These are phyloP conservation scores for Tetheella fluctuosa DNA, from an alignment of 2,888 invertebrate genomes.

Conservation along the genomic window DNA sequence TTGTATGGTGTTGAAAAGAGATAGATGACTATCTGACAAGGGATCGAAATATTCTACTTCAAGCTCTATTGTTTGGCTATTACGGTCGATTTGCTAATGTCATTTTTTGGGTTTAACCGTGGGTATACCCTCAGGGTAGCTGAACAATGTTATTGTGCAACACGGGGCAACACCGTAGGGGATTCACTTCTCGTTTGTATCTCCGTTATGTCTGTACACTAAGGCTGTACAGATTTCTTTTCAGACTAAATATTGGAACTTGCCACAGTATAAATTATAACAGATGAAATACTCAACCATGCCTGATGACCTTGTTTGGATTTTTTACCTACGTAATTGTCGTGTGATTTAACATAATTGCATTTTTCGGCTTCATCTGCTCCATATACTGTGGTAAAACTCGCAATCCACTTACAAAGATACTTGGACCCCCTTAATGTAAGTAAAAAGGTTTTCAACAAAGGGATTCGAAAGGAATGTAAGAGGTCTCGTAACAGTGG, in stretches of 20 bases:
- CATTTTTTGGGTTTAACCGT: conserved; percentile 40
- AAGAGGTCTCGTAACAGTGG: conserved; percentile 37
- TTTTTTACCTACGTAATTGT: too few relatives aligned
- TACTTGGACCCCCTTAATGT: background rate
- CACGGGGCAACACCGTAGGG: conserved; percentile 62
- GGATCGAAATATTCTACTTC: conserved; percentile 18
- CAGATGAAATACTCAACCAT: background rate
- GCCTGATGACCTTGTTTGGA: too few relatives aligned
- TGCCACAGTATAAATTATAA: background rate
- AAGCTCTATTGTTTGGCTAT: conserved; percentile 18
- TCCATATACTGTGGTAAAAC: too few relatives aligned
- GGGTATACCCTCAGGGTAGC: conserved; percentile 51
- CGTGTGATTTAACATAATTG: too few relatives aligned
- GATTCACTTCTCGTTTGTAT: conserved; percentile 55
- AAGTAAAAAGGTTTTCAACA: conserved; percentile 17
- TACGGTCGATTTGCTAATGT: conserved; percentile 33
- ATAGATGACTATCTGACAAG: conserved; percentile 45
- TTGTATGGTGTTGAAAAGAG: conserved; percentile 69
- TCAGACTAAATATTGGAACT: background rate
- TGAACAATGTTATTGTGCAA: conserved; percentile 61
- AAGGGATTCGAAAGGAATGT: conserved; percentile 23
- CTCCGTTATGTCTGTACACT: conserved; percentile 47
- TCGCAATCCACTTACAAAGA: background rate
- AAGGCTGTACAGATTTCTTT: conserved; percentile 18
- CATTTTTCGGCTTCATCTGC: too few relatives aligned